Evolutionary conservation across 1,140 invertebrate genomes (phyloP).

Genomic region (Diploscapter pachys): DNA sequence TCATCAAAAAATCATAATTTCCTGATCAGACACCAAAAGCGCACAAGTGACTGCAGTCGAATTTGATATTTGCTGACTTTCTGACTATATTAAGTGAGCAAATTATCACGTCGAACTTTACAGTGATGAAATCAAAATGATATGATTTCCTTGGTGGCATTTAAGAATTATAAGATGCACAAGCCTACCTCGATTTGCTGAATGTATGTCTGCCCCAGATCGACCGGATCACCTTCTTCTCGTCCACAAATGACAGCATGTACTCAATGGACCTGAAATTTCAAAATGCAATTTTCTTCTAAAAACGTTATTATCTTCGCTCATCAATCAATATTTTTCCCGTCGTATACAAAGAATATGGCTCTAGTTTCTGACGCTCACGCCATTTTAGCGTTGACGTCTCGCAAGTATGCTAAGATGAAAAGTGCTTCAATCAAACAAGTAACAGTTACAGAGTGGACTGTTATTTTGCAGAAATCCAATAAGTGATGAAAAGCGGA

Average conservation of each 20-base stretch:
- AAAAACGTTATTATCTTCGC: too few relatives aligned
- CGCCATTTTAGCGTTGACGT: too few relatives aligned
- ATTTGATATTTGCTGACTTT: not conserved
- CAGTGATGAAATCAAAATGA: not conserved
- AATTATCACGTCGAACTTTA: not conserved
- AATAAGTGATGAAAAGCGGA: too few relatives aligned
- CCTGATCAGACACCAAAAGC: constrained; percentile 4
- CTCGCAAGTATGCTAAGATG: too few relatives aligned
- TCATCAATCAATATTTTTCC: too few relatives aligned
- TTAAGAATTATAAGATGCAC: not conserved
- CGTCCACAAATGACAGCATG: constrained; percentile 60
- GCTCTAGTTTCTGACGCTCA: too few relatives aligned
- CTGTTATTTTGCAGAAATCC: too few relatives aligned
- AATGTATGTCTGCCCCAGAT: constrained; percentile 61
- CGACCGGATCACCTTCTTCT: constrained; percentile 59
- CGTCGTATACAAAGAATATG: too few relatives aligned
- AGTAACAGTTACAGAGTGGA: too few relatives aligned
- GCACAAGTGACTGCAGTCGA: constrained; percentile 2
- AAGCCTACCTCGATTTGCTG: constrained; percentile 59
- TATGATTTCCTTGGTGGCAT: not conserved
- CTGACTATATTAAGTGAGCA: not conserved
- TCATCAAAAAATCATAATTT: too few relatives aligned
- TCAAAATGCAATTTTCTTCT: too few relatives aligned
- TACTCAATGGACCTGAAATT: constrained; percentile 59
- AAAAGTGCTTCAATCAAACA: too few relatives aligned